Percentiles rank a stretch among this genome's conserved stretches.
Evolutionary conservation across 2,888 invertebrate species (phyloP).

Genomic region (Nezara viridula): DNA sequence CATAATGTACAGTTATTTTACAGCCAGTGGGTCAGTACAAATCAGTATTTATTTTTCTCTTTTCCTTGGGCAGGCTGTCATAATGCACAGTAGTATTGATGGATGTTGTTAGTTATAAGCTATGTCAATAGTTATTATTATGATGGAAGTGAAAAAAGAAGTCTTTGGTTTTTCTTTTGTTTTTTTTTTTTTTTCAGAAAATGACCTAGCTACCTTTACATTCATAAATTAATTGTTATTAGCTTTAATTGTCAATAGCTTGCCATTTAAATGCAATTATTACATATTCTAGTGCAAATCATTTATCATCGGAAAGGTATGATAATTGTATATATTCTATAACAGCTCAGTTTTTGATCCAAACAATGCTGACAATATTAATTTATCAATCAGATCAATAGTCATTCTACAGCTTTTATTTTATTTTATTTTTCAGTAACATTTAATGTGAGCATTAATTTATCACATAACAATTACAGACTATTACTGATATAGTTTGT

Average conservation of each 20-base stretch:
- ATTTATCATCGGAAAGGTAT: neutral
- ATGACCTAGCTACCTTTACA: neutral
- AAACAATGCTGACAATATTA: neutral
- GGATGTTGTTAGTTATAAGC: conserved; percentile 40
- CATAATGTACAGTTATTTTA: neutral
- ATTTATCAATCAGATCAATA: neutral
- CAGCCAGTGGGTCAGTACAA: neutral
- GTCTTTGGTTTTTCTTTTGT: conserved; percentile 35
- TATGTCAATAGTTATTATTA: conserved; percentile 37
- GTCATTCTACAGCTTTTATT: neutral
- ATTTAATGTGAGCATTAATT: neutral
- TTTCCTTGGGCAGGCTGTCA: conserved; percentile 32
- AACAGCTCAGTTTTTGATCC: neutral
- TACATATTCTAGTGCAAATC: neutral
- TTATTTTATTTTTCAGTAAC: neutral
- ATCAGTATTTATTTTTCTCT: neutral
- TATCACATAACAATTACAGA: conserved; percentile 43
- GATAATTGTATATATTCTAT: neutral
- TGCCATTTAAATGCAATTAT: neutral
- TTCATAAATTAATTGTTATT: neutral
- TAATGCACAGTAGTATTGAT: conserved; percentile 29
- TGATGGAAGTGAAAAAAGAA: conserved; percentile 43
- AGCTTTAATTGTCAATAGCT: neutral
- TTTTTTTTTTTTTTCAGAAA: too few relatives aligned
- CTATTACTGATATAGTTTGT: conserved; percentile 17